A percentile compares a stretch with the other conserved stretches of the same genome.
Evolutionary conservation across 2,113 vertebrate species (phyloP).

Genomic region (Panthera tigris): DNA sequence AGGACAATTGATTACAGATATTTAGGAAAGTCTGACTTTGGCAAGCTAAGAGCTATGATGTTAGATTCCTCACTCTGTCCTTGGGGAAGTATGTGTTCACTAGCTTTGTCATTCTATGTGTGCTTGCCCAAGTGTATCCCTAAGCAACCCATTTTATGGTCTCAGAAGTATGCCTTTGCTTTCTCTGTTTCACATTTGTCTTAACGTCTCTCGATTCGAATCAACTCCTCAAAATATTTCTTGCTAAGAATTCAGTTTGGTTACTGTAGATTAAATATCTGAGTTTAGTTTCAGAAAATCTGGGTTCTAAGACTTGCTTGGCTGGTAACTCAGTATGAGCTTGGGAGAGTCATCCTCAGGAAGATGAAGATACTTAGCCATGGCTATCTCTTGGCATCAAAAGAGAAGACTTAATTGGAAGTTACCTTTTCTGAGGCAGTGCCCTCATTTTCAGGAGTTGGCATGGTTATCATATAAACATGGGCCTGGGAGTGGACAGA

Average conservation of each 20-base stretch:
- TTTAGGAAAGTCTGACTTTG: not conserved
- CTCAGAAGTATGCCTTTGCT: constrained; percentile 56
- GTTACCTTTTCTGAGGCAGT: not conserved
- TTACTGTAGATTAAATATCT: constrained; percentile 57
- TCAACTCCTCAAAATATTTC: constrained; percentile 54
- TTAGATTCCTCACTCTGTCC: not conserved
- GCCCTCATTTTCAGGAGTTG: not conserved
- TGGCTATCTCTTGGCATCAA: not conserved
- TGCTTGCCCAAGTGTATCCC: constrained; percentile 55
- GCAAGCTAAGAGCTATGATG: not conserved
- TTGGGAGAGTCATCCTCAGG: not conserved
- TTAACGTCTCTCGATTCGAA: constrained; percentile 59
- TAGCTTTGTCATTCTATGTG: constrained; percentile 47
- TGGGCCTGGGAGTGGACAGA: not conserved
- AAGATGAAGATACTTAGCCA: not conserved
- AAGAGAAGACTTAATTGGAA: not conserved
- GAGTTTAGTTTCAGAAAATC: constrained; percentile 17
- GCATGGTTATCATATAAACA: not conserved
- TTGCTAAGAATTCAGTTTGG: constrained; percentile 68
- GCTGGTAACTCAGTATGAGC: not conserved
- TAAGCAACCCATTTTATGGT: constrained; percentile 53
- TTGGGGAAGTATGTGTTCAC: constrained; percentile 47
- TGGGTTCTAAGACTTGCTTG: not conserved
- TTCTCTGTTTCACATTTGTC: constrained; percentile 72
- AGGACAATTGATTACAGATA: not conserved